Percentiles rank a stretch among this genome's conserved stretches.
phyloP scores from a whole-genome alignment of 2,113 vertebrate species.

The Thamnophis sirtalis region DNA sequence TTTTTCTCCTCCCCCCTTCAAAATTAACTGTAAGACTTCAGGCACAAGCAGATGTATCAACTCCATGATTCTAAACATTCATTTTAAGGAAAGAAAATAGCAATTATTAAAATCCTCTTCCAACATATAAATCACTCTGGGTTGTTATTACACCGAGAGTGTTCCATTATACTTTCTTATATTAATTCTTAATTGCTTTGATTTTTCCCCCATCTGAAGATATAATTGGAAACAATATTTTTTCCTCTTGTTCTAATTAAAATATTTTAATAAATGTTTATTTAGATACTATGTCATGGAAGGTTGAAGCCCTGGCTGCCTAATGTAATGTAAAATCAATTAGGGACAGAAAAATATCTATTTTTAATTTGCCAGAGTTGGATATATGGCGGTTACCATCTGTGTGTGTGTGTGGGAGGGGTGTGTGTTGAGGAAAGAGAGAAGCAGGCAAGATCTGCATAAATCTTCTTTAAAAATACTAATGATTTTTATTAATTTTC shows the following conservation, averaged over 20 bases:
- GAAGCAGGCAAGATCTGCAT: conserved; percentile 48
- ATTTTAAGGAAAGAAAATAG: conserved; percentile 44
- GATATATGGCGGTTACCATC: conserved; percentile 58
- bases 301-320: conserved; percentile 60
- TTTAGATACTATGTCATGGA: conserved; percentile 62
- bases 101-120: conserved; percentile 46
- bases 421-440: neutral
- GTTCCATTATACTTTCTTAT: conserved; percentile 61
- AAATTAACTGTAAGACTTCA: conserved; percentile 12
- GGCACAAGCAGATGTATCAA: conserved; percentile 21
- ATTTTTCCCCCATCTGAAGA: conserved; percentile 52
- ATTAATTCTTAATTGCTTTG: conserved; percentile 63
- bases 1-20: neutral
- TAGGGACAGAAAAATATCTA: conserved; percentile 70
- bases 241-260: conserved; percentile 67
- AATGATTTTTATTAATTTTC: conserved; percentile 67
- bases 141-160: conserved; percentile 55
- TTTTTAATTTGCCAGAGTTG: conserved; percentile 65
- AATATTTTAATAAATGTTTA: conserved; percentile 66
- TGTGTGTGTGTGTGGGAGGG: conserved; percentile 8
- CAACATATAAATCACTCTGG: conserved; percentile 46
- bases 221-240: conserved; percentile 68
- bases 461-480: conserved; percentile 62
- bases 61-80: conserved; percentile 25
- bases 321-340: conserved; percentile 70